Evolutionary conservation across 2,888 invertebrate genomes (phyloP).

Genomic region (Tenthredo livida): DNA sequence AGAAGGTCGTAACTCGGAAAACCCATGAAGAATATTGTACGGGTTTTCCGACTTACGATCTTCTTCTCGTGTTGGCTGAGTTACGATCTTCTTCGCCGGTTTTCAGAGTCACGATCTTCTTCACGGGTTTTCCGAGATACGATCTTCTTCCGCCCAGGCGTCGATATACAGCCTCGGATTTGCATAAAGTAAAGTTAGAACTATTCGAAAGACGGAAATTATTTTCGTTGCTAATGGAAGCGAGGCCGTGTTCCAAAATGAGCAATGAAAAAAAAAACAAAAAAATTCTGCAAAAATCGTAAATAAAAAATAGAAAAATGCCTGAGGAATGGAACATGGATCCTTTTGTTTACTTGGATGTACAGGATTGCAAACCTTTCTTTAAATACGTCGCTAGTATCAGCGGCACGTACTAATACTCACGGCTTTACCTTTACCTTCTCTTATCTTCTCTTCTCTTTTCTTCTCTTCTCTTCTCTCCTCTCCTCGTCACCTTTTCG

Average conservation of each 20-base stretch:
- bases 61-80: too few relatives aligned
- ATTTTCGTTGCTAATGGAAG: neutral
- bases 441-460: neutral
- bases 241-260: neutral
- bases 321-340: neutral
- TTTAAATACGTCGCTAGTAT: conserved; percentile 30
- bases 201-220: neutral
- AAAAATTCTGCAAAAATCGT: too few relatives aligned
- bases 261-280: neutral
- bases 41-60: too few relatives aligned
- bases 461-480: neutral
- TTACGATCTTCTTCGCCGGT: too few relatives aligned
- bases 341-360: conserved; percentile 8
- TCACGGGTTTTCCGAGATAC: too few relatives aligned
- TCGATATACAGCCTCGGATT: neutral
- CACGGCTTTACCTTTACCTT: neutral
- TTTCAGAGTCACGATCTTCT: too few relatives aligned
- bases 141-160: too few relatives aligned
- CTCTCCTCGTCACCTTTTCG: neutral
- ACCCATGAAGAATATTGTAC: too few relatives aligned
- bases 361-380: conserved; percentile 18
- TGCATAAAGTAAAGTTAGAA: neutral
- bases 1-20: too few relatives aligned
- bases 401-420: conserved; percentile 37
- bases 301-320: neutral